Evolutionary conservation across 2,797 vertebrate species (phyloP).

Genomic region (Poecilia picta): DNA sequence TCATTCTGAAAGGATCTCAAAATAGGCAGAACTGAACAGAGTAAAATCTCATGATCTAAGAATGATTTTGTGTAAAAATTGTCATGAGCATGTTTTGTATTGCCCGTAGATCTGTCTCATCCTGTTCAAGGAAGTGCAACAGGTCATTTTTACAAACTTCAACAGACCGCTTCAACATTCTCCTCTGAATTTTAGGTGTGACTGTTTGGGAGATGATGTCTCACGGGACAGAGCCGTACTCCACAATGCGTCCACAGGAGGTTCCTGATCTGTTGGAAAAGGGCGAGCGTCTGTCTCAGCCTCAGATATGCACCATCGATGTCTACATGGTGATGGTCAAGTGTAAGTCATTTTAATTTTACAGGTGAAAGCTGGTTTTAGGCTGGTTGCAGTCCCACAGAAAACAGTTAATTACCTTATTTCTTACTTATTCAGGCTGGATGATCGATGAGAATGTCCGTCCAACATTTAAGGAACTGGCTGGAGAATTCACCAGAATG

Average conservation of each 20-base stretch:
- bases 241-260: slow-evolving; percentile 85
- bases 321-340: slow-evolving; percentile 99
- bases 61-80: too few relatives aligned
- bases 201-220: slow-evolving; percentile 99
- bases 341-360: slow-evolving; percentile 82
- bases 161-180: slow-evolving; percentile 5
- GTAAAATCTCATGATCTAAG: too few relatives aligned
- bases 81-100: too few relatives aligned
- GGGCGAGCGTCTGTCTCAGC: slow-evolving; percentile 92
- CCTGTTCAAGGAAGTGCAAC: too few relatives aligned
- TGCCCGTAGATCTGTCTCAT: too few relatives aligned
- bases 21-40: too few relatives aligned
- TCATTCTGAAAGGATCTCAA: too few relatives aligned
- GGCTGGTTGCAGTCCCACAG: neutral
- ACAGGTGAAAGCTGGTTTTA: neutral
- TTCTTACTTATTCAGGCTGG: slow-evolving; percentile 83
- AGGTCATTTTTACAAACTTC: neutral
- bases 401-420: neutral
- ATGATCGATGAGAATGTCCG: slow-evolving; percentile 98
- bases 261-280: slow-evolving; percentile 94
- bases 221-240: slow-evolving; percentile 92
- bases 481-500: slow-evolving; percentile 95
- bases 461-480: slow-evolving; percentile 96
- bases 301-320: slow-evolving; percentile 96
- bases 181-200: slow-evolving; percentile 81